These are phyloP conservation scores for Drosophila guanche DNA, from an alignment of 1,140 invertebrate species.

Conservation along the genomic window DNA sequence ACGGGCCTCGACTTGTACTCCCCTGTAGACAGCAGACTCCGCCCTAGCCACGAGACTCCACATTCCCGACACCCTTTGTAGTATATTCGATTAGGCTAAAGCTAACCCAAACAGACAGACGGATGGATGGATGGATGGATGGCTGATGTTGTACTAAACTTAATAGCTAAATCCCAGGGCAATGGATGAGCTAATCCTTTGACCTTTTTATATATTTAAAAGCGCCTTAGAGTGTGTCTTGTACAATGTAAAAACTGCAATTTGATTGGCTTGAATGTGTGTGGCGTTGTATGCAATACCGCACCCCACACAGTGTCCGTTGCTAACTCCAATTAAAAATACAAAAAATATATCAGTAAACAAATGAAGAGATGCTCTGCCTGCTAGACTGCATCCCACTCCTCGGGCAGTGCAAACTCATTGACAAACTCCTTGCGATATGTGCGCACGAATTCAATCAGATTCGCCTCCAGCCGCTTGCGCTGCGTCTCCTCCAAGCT, in stretches of 20 bases:
- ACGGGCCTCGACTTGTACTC: conserved; percentile 27
- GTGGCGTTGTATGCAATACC: conserved; percentile 35
- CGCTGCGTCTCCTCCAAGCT: conserved; percentile 12
- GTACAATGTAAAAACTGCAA: conserved; percentile 49
- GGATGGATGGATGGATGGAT: background rate
- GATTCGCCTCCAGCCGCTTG: conserved; percentile 42
- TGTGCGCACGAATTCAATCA: conserved; percentile 52
- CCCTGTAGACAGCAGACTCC: too few species aligned
- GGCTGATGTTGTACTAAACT: conserved; percentile 35
- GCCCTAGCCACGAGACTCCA: conserved; percentile 3
- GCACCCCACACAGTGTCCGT: background rate
- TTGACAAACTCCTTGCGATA: conserved; percentile 57
- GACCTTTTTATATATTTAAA: conserved; percentile 18
- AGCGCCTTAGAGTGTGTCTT: conserved; percentile 24
- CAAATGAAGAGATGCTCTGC: background rate
- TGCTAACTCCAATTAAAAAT: background rate
- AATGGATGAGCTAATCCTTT: background rate
- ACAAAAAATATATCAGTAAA: conserved; percentile 1
- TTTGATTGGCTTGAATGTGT: conserved; percentile 27
- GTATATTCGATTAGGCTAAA: conserved; percentile 37
- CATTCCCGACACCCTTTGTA: conserved; percentile 19
- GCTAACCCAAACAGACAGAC: conserved; percentile 15
- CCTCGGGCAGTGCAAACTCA: conserved; percentile 58
- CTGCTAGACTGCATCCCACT: conserved; percentile 15
- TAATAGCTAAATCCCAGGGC: conserved; percentile 38